phyloP scores from a whole-genome alignment of 2,797 vertebrate species.

The Neopelma chrysocephalum region DNA sequence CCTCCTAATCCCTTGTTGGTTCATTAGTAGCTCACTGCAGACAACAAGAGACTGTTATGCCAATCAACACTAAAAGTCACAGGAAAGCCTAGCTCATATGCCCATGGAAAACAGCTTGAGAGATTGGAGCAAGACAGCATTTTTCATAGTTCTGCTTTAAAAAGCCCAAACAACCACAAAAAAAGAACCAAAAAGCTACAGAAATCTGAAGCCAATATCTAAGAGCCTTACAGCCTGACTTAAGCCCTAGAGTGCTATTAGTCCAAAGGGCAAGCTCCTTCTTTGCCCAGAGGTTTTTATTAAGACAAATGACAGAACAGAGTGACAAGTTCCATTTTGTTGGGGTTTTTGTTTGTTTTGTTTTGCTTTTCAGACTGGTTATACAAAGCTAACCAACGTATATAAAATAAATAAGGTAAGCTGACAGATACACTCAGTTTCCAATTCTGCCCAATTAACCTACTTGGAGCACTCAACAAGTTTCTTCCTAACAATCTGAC shows the following conservation, averaged over 20 bases:
- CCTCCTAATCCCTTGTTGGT: conserved; percentile 35
- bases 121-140: not conserved
- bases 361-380: not conserved
- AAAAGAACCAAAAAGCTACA: not conserved
- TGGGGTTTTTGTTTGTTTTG: not conserved
- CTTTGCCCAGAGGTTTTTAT: not conserved
- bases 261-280: not conserved
- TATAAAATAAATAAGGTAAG: not conserved
- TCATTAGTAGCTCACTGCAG: conserved; percentile 54
- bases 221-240: not conserved
- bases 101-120: conserved; percentile 19
- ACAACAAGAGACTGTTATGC: not conserved
- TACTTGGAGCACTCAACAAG: not conserved
- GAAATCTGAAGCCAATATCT: not conserved
- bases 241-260: not conserved
- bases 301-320: not conserved
- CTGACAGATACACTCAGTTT: not conserved
- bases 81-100: not conserved
- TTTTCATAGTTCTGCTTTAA: not conserved
- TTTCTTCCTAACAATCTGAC: not conserved
- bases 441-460: not conserved
- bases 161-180: not conserved
- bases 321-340: not conserved
- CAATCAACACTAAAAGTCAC: conserved; percentile 29
- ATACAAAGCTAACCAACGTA: not conserved